phyloP scores from a whole-genome alignment of 2,888 invertebrate genomes.

The Leptogaster cylindrica region DNA sequence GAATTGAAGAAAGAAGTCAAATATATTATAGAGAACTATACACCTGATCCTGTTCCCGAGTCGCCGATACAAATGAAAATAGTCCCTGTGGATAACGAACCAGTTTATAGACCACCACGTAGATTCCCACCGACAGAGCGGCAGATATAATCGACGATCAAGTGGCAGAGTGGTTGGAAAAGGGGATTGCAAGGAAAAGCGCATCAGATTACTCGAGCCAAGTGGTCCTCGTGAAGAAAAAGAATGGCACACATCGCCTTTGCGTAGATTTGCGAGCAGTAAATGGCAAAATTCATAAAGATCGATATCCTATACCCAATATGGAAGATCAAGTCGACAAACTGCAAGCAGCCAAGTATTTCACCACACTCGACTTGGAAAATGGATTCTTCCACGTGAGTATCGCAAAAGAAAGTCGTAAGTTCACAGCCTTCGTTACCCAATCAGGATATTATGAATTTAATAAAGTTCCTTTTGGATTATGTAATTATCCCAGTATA shows the following conservation, averaged over 20 bases:
- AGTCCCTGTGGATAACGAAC: neutral
- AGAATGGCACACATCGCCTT: neutral
- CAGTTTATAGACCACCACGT: constrained; percentile 6
- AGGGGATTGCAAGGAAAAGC: neutral
- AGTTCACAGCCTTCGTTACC: constrained; percentile 54
- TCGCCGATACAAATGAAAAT: constrained; percentile 26
- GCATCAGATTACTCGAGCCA: constrained; percentile 44
- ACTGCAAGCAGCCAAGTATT: constrained; percentile 51
- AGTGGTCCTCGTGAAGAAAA: neutral
- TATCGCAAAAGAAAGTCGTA: constrained; percentile 49
- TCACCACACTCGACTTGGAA: constrained; percentile 52
- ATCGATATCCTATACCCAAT: constrained; percentile 50
- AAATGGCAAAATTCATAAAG: constrained; percentile 43
- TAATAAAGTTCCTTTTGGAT: constrained; percentile 56
- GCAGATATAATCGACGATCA: neutral
- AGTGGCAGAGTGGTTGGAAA: neutral
- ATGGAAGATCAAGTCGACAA: constrained; percentile 53
- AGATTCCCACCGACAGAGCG: constrained; percentile 6
- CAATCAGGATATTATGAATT: constrained; percentile 54
- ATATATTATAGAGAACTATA: neutral
- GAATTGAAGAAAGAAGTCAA: neutral
- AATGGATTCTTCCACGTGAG: constrained; percentile 56
- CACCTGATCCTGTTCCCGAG: neutral
- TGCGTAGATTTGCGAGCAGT: neutral
- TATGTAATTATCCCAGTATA: constrained; percentile 52